Evolutionary conservation across 2,888 invertebrate genomes (phyloP), one percentile per base, ranked within the genome.

Genomic region (Hartigia nigra): DNA sequence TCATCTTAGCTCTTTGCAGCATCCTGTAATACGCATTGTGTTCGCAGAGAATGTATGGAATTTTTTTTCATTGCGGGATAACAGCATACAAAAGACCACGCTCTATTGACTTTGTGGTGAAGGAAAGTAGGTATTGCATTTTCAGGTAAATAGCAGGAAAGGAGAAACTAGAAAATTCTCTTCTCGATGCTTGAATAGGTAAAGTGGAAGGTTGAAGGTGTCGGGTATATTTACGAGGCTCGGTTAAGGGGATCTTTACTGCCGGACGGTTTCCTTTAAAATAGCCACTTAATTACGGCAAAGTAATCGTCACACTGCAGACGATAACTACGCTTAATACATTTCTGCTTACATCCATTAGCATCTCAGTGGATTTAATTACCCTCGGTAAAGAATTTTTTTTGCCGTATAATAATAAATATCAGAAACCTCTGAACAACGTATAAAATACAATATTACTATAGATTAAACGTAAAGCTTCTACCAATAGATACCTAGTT

Each of bases 241-340:
- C 75, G 34, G 31, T 75, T 75, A 75, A 75, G 75, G 36, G 36
- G 23, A 31, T 75, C 36, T 75, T 75, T 35, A 75, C 75, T 75
- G 37, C 75, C 36, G 23, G 75, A 78, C 69, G 77, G 69, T 70
- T 78, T 32, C 75, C 34, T 31, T 76, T 78, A 75, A 82, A 82
- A 84, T 77, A 75, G 79, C 79, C 79, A 76, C 81, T 84, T 84
- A 84, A 84, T 84, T 80, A 74, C 78, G 36, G 69, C 69, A 72
- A 36, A 78, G 78, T 77, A 75, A 79, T 84, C 80, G 79, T 78
- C 76, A 74, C 70, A 74, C 75, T 69, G 37, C 74, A 23, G 77
- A 69, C 74, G 74, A 76, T 70, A 70, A 36, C 31, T 69, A 70
- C 76, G 76, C 72, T 55, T 55, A 55, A 55, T 55, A 23, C 55